Evolutionary conservation across 1,140 invertebrate genomes (phyloP).

Genomic region (Epicauta chinensis): DNA sequence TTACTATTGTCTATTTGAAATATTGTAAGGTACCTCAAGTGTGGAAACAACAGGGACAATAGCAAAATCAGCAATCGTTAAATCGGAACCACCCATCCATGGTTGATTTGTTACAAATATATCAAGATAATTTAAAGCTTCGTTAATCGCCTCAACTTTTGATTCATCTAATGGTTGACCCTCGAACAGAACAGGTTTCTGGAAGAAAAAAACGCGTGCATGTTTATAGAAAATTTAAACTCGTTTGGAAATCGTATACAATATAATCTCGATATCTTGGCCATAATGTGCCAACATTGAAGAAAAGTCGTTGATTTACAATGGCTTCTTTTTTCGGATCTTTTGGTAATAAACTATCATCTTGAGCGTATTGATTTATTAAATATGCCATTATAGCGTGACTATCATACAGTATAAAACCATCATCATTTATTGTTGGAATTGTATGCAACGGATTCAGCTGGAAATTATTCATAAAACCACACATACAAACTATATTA

Average conservation of each 20-base stretch:
- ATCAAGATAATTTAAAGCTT: conserved; percentile 40
- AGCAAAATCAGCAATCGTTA: conserved; percentile 50
- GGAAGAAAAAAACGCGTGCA: too few relatives aligned
- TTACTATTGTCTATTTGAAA: too few relatives aligned
- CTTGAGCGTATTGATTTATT: conserved; percentile 45
- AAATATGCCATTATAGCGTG: conserved; percentile 47
- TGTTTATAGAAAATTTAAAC: too few relatives aligned
- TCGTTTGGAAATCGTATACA: conserved; percentile 29
- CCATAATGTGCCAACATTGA: conserved; percentile 45
- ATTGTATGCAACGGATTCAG: conserved; percentile 33
- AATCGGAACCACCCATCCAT: conserved; percentile 42
- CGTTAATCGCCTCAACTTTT: conserved; percentile 31
- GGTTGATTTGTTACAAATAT: conserved; percentile 35
- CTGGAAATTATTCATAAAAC: too few relatives aligned
- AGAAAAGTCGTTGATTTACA: conserved; percentile 46
- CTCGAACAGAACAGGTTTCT: too few relatives aligned
- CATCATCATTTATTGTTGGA: conserved; percentile 31
- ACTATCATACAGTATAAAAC: conserved; percentile 34
- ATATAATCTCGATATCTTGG: conserved; percentile 33
- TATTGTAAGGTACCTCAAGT: conserved; percentile 13
- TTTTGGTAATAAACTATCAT: conserved; percentile 46
- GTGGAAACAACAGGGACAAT: conserved; percentile 33
- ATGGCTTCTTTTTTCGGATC: conserved; percentile 44
- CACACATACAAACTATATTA: too few relatives aligned
- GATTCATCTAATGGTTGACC: too few relatives aligned